Percentiles rank a stretch among this genome's conserved stretches.
phyloP scores from a whole-genome alignment of 2,113 vertebrate species.

The Carollia perspicillata region DNA sequence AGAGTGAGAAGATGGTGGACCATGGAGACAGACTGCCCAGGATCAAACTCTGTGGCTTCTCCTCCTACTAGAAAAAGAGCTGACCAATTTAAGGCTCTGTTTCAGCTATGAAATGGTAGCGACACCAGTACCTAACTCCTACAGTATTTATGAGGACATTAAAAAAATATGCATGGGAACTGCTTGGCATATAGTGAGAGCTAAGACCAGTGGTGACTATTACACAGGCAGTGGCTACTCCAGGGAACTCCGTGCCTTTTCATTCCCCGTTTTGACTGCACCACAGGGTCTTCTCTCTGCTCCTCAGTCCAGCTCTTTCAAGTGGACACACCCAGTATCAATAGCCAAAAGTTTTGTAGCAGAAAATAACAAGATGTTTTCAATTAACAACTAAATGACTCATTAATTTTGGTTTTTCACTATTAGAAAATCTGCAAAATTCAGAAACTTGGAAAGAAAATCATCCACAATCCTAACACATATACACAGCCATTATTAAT shows the following conservation, averaged over 20 bases:
- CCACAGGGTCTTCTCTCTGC: not conserved
- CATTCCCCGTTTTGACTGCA: not conserved
- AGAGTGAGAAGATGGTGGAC: not conserved
- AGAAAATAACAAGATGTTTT: conserved; percentile 17
- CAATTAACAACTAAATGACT: not conserved
- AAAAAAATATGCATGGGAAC: not conserved
- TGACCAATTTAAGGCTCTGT: not conserved
- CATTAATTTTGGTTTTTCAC: conserved; percentile 13
- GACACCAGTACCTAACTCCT: not conserved
- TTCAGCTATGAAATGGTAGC: not conserved
- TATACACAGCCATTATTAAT: not conserved
- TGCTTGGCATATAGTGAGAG: not conserved
- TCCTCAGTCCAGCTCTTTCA: not conserved
- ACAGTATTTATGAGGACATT: not conserved
- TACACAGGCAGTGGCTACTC: not conserved
- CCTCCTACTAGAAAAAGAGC: not conserved
- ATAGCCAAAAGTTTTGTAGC: not conserved
- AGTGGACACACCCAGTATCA: not conserved
- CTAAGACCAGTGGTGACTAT: not conserved
- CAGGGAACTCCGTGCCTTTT: not conserved
- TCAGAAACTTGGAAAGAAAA: not conserved
- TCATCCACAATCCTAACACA: not conserved
- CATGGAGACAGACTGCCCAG: not conserved
- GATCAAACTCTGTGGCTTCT: no score
- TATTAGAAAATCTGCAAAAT: not conserved